Evolutionary conservation across 2,797 vertebrate species (phyloP).

Genomic region (Glossophaga mutica): DNA sequence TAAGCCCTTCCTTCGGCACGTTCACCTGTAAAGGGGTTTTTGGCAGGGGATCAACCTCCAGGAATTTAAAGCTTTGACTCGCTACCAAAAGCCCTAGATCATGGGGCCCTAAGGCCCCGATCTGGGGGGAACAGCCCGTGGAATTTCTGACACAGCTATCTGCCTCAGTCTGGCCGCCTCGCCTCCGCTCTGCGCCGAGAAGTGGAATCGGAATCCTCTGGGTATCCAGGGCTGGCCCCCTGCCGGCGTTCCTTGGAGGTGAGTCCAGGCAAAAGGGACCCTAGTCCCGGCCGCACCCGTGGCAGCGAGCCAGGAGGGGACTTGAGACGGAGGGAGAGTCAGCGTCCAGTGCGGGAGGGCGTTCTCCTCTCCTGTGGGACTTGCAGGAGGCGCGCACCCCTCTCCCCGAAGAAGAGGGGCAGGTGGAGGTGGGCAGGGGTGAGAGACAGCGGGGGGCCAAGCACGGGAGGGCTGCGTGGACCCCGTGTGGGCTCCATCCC

Average conservation of each 20-base stretch:
- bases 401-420: not conserved
- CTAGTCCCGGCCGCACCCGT: not conserved
- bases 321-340: not conserved
- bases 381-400: rapidly evolving
- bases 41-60: conserved; percentile 16
- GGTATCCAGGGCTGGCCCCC: not conserved
- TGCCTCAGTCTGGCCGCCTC: not conserved
- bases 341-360: rapidly evolving
- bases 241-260: not conserved
- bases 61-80: conserved; percentile 37
- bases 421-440: too few relatives aligned
- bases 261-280: not conserved
- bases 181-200: not conserved
- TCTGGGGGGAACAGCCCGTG: not conserved
- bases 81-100: not conserved
- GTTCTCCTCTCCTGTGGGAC: not conserved
- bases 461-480: not conserved
- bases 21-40: not conserved
- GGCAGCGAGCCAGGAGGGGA: not conserved
- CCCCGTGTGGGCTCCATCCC: not conserved
- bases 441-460: not conserved
- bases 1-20: not conserved
- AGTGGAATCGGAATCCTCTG: not conserved
- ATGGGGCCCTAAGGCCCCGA: not conserved
- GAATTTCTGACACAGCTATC: not conserved